Evolutionary conservation across 2,113 vertebrate genomes (phyloP), one percentile per base, ranked within the genome.

Genomic region (Eupsittula cactorum): DNA sequence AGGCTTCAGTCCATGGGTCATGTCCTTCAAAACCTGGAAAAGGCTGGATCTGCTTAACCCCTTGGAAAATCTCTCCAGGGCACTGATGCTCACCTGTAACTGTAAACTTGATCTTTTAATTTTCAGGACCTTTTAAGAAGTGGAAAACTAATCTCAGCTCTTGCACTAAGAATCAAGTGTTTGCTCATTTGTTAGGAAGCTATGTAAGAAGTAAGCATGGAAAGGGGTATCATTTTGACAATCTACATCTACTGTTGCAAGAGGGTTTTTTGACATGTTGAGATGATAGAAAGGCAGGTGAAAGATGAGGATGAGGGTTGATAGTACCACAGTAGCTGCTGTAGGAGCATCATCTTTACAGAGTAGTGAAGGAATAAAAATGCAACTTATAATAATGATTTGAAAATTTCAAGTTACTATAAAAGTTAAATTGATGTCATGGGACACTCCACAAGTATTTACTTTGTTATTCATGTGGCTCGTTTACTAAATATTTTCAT

Each of bases 51-150:
- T 86, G 76, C 24, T 52, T 65, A 83, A 15, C 18, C 60, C 84
- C 50, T 90, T 95, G 96, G 95, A 96, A 96, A 96, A 96, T 90
- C 82, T 96, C 96, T 94, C 60, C 82, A 92, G 94, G 93, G 94
- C 88, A 85, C 76, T 63, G 82, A 96, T 88, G 55, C 37, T 75
- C 18, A 75, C 83, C 69, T 62, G 6, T 46, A 91, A 55, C 16
- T 41, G 19, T 52, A 63, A 90, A 90, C 18, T 63, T 3, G 1
- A 29, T 75, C 49, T 70, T 50, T 16, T 83, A n/a, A 50, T 67
- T 92, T 84, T 84, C 94, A 24, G 4, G 24, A 24, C 31, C 46
- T 78, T 31, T 88, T 83, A 68, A 86, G 64, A 83, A 92, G 21
- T 52, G 23, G 69, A 95, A 94, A 83, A 63, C 21, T 84, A 88